Base-by-base conservation (phyloP, 2,888 invertebrate genomes). In the Heliconius ethilla region DNA sequence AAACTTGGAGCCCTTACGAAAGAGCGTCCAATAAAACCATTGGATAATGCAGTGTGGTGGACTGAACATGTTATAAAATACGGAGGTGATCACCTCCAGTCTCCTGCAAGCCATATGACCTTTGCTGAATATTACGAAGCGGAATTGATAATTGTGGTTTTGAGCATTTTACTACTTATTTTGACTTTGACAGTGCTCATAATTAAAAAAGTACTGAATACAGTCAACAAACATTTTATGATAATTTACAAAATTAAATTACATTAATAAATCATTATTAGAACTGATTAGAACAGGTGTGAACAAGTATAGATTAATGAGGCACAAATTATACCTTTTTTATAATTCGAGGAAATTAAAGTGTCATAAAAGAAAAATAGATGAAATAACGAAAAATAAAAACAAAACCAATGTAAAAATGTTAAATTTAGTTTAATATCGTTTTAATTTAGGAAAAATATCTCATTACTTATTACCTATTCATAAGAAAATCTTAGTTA, bases 31-130 rank as follows among this genome's bases (percentile, higher is more conserved):
- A 81, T 82, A 70, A 76, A 80, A 9, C 83, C 89, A 0, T 45
- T 89, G 59, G 87, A 89, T 27, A 84, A 84, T 9, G 85, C 86
- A 3, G 81, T 87, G 33, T 87, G 87, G 87, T 88, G 87, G 88
- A 84, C 83, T 18, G 87, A 87, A 79, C 83, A 87, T 78, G 82
- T 87, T 2, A 76, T 87, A 27, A 82, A 85, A n/a, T 83, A 86
- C 69, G 83, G 84, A 18, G 86, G 85, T 0, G 83, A 82, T 11
- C 87, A 87, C 40, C 77, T 86, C 4, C 83, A 83, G 15, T 74
- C 85, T 3, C 84, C 85, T 0, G 83, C 85, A 18, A 85, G 84
- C 13, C 82, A 83, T 76, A 81, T 86, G 67, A 67, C 83, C 0
- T 84, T 82, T 82, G 18, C 73, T 0, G 81, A 86, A 67, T 86